Base-by-base conservation (phyloP, 2,113 vertebrate species). In the Pelecanoides urinatrix region DNA sequence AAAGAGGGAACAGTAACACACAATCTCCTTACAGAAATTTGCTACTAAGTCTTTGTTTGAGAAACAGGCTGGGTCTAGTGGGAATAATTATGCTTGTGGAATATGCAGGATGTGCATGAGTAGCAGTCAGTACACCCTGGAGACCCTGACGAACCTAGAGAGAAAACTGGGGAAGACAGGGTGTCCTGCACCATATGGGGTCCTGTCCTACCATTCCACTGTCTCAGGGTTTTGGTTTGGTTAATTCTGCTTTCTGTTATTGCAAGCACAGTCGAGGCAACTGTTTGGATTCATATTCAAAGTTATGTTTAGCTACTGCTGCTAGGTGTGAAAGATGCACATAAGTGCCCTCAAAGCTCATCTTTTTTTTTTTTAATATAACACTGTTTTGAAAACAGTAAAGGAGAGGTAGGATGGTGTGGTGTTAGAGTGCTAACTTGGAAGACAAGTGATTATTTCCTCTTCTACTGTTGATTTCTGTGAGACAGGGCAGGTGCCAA, bases 161-260 rank as follows among this genome's bases (percentile, higher is more conserved):
- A 71, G 49, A 78, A 63, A 70, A 53, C 8, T 44, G 34, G 19
- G 19, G 13, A 73, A 79, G 30, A 44, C 27, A 47, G 7, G 9
- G 9, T 59, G 19, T 59, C 56, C 56, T 90, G 27, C 25, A 74
- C 23, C 19, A 0, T 23, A 4, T 1, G 0, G 20, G 14, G 6
- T 72, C 34, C 16, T 82, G 16, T 86, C 27, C 25, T 49, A 6
- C 12, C 30, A 5, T 13, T 14, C 30, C 11, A 10, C 59, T 22
- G 6, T 55, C n/a, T 49, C 34, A 71, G 45, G 23, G 14, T 14
- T 92, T 77, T 67, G 2, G 1, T 23, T 47, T 55, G 42, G 25
- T 86, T 86, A 30, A 34, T 76, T 68, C 62, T 87, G 26, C n/a
- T 76, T 79, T 71, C 10, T 77, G 32, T 49, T 70, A 22, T 1